A percentile compares a stretch with the other conserved stretches of the same genome.
Evolutionary conservation across 1,140 invertebrate species (phyloP).

Genomic region (Apolygus lucorum): DNA sequence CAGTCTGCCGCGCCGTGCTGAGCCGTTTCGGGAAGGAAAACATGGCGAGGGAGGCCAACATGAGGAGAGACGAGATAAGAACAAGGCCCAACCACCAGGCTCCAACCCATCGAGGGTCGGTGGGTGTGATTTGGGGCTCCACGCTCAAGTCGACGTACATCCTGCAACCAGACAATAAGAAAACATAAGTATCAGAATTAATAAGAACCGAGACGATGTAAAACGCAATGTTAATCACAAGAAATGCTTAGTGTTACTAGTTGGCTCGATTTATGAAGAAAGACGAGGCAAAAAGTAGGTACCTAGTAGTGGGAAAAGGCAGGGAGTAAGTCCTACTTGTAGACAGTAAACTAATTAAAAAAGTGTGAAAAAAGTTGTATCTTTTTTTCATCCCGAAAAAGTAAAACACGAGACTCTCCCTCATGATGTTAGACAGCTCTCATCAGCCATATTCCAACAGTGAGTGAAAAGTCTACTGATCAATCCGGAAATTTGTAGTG

Average conservation of each 20-base stretch:
- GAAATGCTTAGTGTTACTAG: not conserved
- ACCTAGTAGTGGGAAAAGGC: too few species aligned
- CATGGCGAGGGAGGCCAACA: conserved; percentile 74
- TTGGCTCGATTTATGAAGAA: too few species aligned
- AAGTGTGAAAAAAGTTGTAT: too few species aligned
- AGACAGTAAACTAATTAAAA: too few species aligned
- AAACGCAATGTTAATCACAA: not conserved
- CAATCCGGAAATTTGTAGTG: too few species aligned
- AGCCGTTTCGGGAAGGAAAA: conserved; percentile 74
- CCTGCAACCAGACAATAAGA: conserved; percentile 39
- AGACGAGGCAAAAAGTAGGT: too few species aligned
- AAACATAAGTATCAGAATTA: not conserved
- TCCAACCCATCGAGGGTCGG: conserved; percentile 83
- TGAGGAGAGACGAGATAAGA: conserved; percentile 65
- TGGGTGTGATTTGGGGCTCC: conserved; percentile 65
- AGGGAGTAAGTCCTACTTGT: too few species aligned
- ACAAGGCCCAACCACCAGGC: conserved; percentile 86
- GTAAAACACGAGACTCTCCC: too few species aligned
- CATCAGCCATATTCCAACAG: too few species aligned
- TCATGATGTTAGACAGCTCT: too few species aligned
- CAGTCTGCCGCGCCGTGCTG: conserved; percentile 41
- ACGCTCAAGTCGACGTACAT: conserved; percentile 71
- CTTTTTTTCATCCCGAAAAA: too few species aligned
- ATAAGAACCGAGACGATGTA: not conserved
- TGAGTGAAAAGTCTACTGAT: too few species aligned